phyloP scores from a whole-genome alignment of 92 coral and sea anemone species.

The Nematostella vectensis region DNA sequence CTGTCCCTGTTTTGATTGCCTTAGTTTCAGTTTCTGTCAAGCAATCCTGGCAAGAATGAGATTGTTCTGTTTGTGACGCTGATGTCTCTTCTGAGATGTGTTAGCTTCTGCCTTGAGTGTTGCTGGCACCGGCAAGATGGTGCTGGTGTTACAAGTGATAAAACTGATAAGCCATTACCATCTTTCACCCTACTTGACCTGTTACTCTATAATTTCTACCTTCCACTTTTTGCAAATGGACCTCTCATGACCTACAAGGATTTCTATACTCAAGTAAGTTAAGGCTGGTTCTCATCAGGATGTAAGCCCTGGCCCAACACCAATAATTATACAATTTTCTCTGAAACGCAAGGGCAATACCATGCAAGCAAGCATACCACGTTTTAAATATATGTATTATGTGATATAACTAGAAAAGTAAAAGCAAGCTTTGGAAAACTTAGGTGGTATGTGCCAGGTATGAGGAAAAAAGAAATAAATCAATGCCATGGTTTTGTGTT shows the following conservation, averaged over 20 bases:
- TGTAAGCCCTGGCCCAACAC: no score
- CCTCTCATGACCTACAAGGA: constrained; percentile 72
- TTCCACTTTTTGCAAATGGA: constrained; percentile 90
- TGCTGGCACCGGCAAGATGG: constrained; percentile 37
- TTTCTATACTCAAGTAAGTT: constrained; percentile 70
- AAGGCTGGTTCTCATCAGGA: no score
- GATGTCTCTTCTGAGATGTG: constrained; percentile 79
- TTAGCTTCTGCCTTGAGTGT: constrained; percentile 81
- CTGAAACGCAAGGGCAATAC: no score
- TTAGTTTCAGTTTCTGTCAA: constrained; percentile 52
- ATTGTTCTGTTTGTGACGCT: constrained; percentile 56
- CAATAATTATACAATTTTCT: no score
- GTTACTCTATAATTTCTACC: constrained; percentile 71
- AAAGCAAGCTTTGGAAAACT: no score
- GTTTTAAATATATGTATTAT: no score
- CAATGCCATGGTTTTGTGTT: no score
- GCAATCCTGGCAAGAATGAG: constrained; percentile 33
- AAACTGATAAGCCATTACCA: constrained; percentile 13
- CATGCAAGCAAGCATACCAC: no score
- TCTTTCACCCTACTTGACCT: constrained; percentile 63
- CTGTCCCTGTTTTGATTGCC: constrained; percentile 13
- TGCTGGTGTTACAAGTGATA: not conserved
- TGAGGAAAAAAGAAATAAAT: no score
- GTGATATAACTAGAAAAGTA: no score
- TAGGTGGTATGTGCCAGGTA: no score